Conservation (phyloP, 2,888 invertebrate species). For the Dasysyrphus tricinctus region DNA sequence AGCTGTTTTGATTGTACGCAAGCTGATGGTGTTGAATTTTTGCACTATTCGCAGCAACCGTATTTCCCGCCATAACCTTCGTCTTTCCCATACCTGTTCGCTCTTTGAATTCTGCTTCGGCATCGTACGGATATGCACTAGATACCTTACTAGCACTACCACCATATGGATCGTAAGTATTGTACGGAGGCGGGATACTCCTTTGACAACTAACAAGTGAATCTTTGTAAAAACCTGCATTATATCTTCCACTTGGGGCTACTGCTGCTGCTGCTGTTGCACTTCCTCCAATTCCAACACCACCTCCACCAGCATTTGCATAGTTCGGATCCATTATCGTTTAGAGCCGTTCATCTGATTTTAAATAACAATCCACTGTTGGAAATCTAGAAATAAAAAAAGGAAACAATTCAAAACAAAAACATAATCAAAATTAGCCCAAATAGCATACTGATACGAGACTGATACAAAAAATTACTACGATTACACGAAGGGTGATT, state of each 20-base stretch:
- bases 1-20: constrained; percentile 59
- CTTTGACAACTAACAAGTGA: constrained; percentile 63
- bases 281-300: constrained; percentile 71
- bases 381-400: constrained; percentile 54
- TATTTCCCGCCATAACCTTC: constrained; percentile 54
- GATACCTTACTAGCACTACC: constrained; percentile 43
- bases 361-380: constrained; percentile 45
- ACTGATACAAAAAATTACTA: constrained; percentile 47
- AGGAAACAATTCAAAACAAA: constrained; percentile 34
- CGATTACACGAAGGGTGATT: constrained; percentile 47
- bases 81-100: constrained; percentile 65
- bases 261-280: constrained; percentile 76
- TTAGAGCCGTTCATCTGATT: constrained; percentile 61
- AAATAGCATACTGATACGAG: constrained; percentile 62
- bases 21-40: constrained; percentile 59
- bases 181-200: constrained; percentile 56
- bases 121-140: constrained; percentile 68
- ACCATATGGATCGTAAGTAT: constrained; percentile 76
- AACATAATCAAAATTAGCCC: constrained; percentile 72
- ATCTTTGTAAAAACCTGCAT: constrained; percentile 61
- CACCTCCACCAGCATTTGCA: constrained; percentile 67
- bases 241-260: constrained; percentile 60
- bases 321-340: constrained; percentile 72
- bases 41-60: neutral
- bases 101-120: constrained; percentile 67